Conservation (phyloP, 2,888 invertebrate species). For the Cyrtodaria siliqua region DNA sequence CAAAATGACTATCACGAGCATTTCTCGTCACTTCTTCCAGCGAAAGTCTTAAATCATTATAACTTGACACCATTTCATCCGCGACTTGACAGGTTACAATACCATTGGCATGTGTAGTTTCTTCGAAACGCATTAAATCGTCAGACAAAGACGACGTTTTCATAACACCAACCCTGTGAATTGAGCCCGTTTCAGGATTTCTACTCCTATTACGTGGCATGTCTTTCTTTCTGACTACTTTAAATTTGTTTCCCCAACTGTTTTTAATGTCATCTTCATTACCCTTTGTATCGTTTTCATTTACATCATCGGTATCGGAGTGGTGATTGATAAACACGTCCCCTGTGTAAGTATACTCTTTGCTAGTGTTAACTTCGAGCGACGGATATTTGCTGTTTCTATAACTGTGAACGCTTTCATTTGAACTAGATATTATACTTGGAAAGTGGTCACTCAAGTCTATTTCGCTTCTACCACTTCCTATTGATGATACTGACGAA, state of each 20-base stretch:
- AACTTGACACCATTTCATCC: constrained; percentile 61
- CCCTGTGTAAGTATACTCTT: constrained; percentile 46
- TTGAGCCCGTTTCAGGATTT: neutral
- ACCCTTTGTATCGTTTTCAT: constrained; percentile 1
- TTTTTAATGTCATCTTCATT: constrained; percentile 5
- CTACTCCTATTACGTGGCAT: neutral
- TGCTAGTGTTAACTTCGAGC: neutral
- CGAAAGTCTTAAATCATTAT: constrained; percentile 50
- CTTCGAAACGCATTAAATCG: constrained; percentile 42
- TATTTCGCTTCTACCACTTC: constrained; percentile 39
- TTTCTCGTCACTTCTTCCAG: constrained; percentile 52
- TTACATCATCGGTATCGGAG: neutral
- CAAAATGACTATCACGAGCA: constrained; percentile 45
- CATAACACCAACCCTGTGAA: neutral
- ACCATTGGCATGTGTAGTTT: constrained; percentile 14
- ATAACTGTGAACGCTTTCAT: constrained; percentile 25
- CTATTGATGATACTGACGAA: constrained; percentile 36
- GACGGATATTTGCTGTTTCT: neutral
- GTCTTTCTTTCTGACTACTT: constrained; percentile 21
- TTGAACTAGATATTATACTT: constrained; percentile 47
- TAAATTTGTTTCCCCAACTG: constrained; percentile 20
- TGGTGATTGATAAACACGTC: constrained; percentile 51
- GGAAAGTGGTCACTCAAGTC: constrained; percentile 53
- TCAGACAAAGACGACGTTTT: constrained; percentile 32
- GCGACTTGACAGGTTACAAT: constrained; percentile 56